Percentiles rank a stretch among this genome's conserved stretches.
Evolutionary conservation across 2,888 invertebrate species (phyloP).

Genomic region (Frankliniella fusca): DNA sequence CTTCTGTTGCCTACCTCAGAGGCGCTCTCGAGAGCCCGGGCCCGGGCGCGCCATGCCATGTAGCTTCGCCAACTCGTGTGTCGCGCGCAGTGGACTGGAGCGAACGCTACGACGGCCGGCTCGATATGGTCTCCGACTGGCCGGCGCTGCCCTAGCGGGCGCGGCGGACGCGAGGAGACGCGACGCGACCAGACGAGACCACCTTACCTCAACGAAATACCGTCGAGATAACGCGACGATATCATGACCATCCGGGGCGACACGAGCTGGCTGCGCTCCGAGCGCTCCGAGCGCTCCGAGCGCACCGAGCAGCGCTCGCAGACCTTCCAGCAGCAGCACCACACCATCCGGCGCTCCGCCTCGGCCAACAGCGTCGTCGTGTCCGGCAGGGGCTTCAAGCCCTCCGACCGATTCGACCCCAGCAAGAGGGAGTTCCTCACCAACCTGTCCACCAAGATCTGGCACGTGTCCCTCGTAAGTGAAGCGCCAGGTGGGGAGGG

Average conservation of each 20-base stretch:
- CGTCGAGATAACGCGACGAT: not conserved
- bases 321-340: not conserved
- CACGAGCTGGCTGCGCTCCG: not conserved
- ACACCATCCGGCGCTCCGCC: not conserved
- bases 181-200: not conserved
- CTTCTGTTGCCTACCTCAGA: too few relatives aligned
- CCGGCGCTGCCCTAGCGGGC: not conserved
- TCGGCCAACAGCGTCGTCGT: conserved; percentile 55
- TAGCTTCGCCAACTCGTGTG: too few relatives aligned
- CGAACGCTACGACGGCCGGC: too few relatives aligned
- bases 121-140: too few relatives aligned
- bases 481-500: conserved; percentile 25
- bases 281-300: not conserved
- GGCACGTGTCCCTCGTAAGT: conserved; percentile 78
- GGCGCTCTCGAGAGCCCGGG: too few relatives aligned
- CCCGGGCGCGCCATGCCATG: too few relatives aligned
- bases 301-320: not conserved
- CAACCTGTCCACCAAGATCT: conserved; percentile 73
- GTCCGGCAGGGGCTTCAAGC: conserved; percentile 73
- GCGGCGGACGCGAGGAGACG: not conserved
- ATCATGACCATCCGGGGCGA: conserved; percentile 2
- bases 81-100: too few relatives aligned
- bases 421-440: conserved; percentile 74
- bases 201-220: not conserved
- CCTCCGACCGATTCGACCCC: conserved; percentile 80